A percentile compares a stretch with the other conserved stretches of the same genome.
phyloP scores from a whole-genome alignment of 2,797 vertebrate genomes.

The Protosalanx chinensis region DNA sequence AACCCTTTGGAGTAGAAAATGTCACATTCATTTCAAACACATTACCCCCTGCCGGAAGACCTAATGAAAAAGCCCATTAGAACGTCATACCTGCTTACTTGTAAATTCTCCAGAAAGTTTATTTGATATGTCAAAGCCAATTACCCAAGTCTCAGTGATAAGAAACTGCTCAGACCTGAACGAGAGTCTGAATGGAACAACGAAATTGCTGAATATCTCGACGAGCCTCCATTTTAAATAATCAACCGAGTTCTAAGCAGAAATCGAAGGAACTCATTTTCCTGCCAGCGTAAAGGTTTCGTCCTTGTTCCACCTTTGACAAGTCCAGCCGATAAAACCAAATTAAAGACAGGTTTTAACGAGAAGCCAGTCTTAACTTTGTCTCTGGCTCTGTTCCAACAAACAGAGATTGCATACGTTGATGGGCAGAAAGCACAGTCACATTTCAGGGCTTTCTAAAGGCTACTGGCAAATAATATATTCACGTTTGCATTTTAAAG shows the following conservation, averaged over 20 bases:
- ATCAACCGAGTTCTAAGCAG: constrained; percentile 76
- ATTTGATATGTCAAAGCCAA: constrained; percentile 85
- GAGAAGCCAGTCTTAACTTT: constrained; percentile 14
- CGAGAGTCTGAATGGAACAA: constrained; percentile 72
- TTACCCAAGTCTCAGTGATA: constrained; percentile 86
- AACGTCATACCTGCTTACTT: constrained; percentile 88
- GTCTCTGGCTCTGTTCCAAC: constrained; percentile 18
- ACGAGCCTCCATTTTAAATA: constrained; percentile 80
- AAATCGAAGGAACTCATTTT: constrained; percentile 73
- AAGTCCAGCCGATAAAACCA: constrained; percentile 54
- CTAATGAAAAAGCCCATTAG: constrained; percentile 87
- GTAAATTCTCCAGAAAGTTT: constrained; percentile 83
- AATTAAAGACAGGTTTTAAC: constrained; percentile 43
- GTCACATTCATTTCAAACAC: constrained; percentile 84
- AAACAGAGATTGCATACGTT: constrained; percentile 12
- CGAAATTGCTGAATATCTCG: constrained; percentile 77
- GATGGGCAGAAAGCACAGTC: background rate
- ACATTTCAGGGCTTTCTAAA: background rate
- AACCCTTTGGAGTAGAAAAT: constrained; percentile 83
- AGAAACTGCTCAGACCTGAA: constrained; percentile 80
- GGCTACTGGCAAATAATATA: no score
- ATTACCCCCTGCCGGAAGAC: constrained; percentile 75
- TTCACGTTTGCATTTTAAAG: no score
- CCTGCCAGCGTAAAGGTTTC: constrained; percentile 71
- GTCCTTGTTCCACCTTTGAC: constrained; percentile 82